Conservation (phyloP, 2,888 invertebrate species). For the Conops quadrifasciatus region DNA sequence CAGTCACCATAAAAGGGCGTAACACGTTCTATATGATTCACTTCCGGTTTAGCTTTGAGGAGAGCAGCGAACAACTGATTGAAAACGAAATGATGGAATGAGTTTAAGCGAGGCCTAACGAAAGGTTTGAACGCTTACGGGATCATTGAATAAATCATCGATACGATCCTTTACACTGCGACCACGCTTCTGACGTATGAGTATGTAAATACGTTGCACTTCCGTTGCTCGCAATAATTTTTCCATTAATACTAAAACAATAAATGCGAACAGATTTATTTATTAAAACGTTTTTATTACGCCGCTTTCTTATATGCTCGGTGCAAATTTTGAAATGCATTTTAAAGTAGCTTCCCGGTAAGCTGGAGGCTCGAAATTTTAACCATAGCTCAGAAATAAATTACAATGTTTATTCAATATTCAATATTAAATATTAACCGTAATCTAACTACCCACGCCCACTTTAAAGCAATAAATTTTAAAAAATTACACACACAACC, state of each 20-base stretch:
- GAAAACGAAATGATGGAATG: too few species aligned
- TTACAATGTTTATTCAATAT: too few species aligned
- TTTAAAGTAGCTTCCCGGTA: too few species aligned
- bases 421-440: too few species aligned
- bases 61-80: constrained; percentile 44
- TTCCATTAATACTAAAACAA: constrained; percentile 68
- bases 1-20: constrained; percentile 64
- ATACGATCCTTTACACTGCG: constrained; percentile 73
- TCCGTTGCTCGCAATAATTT: constrained; percentile 71
- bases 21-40: constrained; percentile 49
- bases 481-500: too few species aligned
- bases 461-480: too few species aligned
- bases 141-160: constrained; percentile 74
- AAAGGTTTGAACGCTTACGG: constrained; percentile 65
- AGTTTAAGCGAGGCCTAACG: neutral
- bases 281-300: too few species aligned
- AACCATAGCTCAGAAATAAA: too few species aligned
- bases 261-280: neutral
- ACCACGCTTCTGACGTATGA: constrained; percentile 70
- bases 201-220: constrained; percentile 68
- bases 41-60: constrained; percentile 30
- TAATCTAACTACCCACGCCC: too few species aligned
- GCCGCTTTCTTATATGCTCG: too few species aligned
- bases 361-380: too few species aligned
- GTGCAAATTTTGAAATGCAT: too few species aligned